phyloP scores from a whole-genome alignment of 2,113 vertebrate species.

The Anser brachyrhynchus region DNA sequence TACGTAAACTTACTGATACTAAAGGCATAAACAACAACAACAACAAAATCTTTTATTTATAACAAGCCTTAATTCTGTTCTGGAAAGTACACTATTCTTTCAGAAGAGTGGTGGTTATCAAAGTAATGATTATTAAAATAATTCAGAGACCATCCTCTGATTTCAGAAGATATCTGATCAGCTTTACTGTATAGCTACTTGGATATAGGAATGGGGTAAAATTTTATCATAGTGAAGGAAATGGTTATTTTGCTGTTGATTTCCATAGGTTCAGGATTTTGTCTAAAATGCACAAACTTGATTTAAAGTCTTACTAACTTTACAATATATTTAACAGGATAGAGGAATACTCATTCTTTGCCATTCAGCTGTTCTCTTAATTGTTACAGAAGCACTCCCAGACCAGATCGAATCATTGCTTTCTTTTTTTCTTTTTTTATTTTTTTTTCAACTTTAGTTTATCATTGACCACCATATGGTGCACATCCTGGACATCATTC shows the following conservation, averaged over 20 bases:
- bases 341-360: background rate
- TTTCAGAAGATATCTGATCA: background rate
- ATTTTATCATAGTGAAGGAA: background rate
- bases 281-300: background rate
- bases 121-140: background rate
- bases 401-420: background rate
- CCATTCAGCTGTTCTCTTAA: background rate
- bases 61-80: background rate
- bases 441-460: background rate
- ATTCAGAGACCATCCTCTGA: background rate
- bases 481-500: background rate
- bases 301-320: background rate
- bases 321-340: background rate
- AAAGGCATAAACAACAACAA: background rate
- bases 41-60: background rate
- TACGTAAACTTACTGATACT: background rate
- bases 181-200: background rate
- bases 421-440: background rate
- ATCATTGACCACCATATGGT: conserved; percentile 3
- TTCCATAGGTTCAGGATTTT: background rate
- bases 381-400: background rate
- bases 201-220: background rate
- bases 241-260: background rate
- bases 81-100: background rate
- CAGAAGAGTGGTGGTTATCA: background rate